A percentile compares a stretch with the other conserved stretches of the same genome.
Conservation (phyloP, 2,888 invertebrate species). For the Polydrusus cervinus region DNA sequence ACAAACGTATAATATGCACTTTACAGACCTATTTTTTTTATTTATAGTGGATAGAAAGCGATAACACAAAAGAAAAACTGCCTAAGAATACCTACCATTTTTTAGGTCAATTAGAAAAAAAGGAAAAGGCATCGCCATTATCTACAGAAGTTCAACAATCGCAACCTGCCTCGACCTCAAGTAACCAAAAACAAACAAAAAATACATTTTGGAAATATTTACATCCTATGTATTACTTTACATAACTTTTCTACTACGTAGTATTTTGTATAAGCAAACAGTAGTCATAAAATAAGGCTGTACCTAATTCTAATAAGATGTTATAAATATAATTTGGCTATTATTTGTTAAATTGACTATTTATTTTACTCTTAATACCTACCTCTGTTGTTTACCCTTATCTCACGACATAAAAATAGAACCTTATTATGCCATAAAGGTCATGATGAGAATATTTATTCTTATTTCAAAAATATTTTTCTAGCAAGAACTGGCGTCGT, state of each 20-base stretch:
- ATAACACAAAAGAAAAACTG: not conserved
- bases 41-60: not conserved
- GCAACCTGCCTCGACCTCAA: slow-evolving; percentile 29
- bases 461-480: no score
- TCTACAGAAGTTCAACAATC: slow-evolving; percentile 15
- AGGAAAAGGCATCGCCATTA: not conserved
- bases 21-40: no score
- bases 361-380: not conserved
- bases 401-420: no score
- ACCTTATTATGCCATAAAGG: no score
- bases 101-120: slow-evolving; percentile 36
- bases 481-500: no score
- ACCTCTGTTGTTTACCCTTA: no score
- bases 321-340: slow-evolving; percentile 31
- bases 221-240: slow-evolving; percentile 76
- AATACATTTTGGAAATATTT: slow-evolving; percentile 75
- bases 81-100: not conserved
- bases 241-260: slow-evolving; percentile 57
- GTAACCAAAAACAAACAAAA: slow-evolving; percentile 34
- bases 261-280: slow-evolving; percentile 18
- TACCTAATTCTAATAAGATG: slow-evolving; percentile 25
- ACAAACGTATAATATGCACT: not conserved
- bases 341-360: slow-evolving; percentile 4
- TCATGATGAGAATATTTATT: no score
- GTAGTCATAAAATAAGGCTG: slow-evolving; percentile 50